These are phyloP conservation scores for Acronicta aceris DNA, from an alignment of 2,888 invertebrate species.

Conservation along the genomic window DNA sequence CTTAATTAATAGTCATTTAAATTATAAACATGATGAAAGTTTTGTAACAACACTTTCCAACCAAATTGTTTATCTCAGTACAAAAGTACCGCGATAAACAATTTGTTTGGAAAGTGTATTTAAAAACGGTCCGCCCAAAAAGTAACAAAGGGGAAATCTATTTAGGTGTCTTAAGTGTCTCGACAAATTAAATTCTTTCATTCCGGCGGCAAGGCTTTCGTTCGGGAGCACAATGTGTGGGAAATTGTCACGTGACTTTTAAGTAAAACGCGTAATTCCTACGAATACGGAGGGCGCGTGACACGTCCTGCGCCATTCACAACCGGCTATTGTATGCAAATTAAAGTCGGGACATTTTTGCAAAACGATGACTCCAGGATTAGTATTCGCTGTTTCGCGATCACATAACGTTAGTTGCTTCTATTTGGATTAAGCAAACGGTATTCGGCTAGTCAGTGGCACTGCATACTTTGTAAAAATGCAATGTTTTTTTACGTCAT, in stretches of 20 bases:
- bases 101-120: constrained; percentile 15
- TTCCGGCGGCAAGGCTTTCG: constrained; percentile 62
- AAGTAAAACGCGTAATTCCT: constrained; percentile 67
- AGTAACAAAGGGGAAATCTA: constrained; percentile 54
- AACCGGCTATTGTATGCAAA: constrained; percentile 87
- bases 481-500: constrained; percentile 22
- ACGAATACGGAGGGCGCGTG: constrained; percentile 58
- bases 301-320: constrained; percentile 72
- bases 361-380: constrained; percentile 60
- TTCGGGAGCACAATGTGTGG: constrained; percentile 66
- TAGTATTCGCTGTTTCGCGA: constrained; percentile 51
- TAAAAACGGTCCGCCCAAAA: constrained; percentile 31
- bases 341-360: constrained; percentile 74
- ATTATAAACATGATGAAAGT: constrained; percentile 4
- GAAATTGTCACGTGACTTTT: constrained; percentile 77
- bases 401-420: constrained; percentile 46
- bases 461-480: constrained; percentile 5
- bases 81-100: constrained; percentile 3
- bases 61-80: too few relatives aligned
- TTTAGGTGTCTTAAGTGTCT: constrained; percentile 48
- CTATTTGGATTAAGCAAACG: constrained; percentile 43
- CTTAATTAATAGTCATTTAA: constrained; percentile 8
- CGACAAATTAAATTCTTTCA: constrained; percentile 68
- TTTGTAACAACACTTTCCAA: too few relatives aligned
- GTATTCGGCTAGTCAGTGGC: constrained; percentile 28